Evolutionary conservation across 2,888 invertebrate species (phyloP).

Genomic region (Amblyjoppa fuscipennis): DNA sequence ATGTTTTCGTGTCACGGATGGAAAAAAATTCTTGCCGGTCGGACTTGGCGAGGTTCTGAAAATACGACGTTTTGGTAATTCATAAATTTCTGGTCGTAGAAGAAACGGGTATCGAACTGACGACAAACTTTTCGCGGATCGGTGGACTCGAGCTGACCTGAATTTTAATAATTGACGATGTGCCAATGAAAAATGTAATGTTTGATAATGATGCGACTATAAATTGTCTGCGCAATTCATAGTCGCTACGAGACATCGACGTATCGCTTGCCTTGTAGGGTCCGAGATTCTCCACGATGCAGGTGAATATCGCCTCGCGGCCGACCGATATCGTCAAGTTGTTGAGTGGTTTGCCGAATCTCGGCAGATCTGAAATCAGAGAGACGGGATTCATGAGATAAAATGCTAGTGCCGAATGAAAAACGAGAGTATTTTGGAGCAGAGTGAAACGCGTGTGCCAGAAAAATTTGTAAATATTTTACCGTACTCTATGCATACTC

Average conservation of each 20-base stretch:
- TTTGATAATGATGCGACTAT: no score
- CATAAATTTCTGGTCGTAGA: background rate
- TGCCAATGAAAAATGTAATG: no score
- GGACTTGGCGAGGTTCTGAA: background rate
- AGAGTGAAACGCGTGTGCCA: background rate
- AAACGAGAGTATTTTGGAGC: background rate
- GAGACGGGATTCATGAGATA: constrained; percentile 3
- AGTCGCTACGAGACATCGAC: background rate
- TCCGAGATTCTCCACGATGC: constrained; percentile 83
- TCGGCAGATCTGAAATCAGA: constrained; percentile 82
- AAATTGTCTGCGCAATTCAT: no score
- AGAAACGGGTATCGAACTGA: background rate
- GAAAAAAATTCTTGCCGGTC: background rate
- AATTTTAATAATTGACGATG: background rate
- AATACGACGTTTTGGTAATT: background rate
- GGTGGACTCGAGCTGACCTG: background rate
- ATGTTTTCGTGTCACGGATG: background rate
- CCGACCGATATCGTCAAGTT: constrained; percentile 84
- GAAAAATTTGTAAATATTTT: background rate
- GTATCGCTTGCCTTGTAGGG: constrained; percentile 81
- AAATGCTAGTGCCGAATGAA: background rate
- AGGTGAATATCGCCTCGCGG: constrained; percentile 83
- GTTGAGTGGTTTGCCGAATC: constrained; percentile 83
- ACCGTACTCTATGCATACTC: background rate
- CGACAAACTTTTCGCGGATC: background rate